A percentile compares a stretch with the other conserved stretches of the same genome.
Conservation (phyloP, 2,113 vertebrate species). For the Ciconia stormi region DNA sequence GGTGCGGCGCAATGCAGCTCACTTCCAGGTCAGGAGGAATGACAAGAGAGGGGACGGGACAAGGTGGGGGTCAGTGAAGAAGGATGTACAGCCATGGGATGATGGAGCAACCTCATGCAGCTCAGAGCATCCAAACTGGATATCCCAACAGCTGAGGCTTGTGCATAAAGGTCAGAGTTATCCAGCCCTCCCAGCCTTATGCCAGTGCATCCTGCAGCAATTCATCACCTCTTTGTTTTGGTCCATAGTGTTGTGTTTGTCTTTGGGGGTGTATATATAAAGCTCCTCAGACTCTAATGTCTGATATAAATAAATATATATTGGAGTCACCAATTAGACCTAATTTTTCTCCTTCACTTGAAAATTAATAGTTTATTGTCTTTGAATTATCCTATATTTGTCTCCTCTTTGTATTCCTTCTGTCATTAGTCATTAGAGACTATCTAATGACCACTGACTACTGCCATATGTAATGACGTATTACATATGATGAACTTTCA, state of each 20-base stretch:
- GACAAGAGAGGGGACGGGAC: neutral
- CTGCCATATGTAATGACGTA: neutral
- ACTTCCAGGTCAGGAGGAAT: neutral
- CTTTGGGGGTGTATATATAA: neutral
- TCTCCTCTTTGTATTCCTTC: neutral
- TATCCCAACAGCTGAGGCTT: neutral
- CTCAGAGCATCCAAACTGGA: neutral
- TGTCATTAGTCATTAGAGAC: neutral
- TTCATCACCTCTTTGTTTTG: neutral
- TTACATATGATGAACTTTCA: neutral
- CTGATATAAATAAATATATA: neutral
- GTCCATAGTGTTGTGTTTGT: neutral
- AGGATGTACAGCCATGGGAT: neutral
- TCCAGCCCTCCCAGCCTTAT: neutral
- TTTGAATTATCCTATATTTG: neutral
- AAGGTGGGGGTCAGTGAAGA: neutral
- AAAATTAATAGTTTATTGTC: neutral
- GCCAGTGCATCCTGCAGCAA: neutral
- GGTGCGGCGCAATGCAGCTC: accelerated
- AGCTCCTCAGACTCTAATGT: neutral
- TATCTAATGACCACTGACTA: neutral
- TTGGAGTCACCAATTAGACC: neutral
- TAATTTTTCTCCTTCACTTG: neutral
- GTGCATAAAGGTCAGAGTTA: neutral
- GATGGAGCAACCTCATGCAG: neutral